These are phyloP conservation scores for Tenebrio molitor DNA, from an alignment of 1,140 invertebrate species.

Conservation along the genomic window DNA sequence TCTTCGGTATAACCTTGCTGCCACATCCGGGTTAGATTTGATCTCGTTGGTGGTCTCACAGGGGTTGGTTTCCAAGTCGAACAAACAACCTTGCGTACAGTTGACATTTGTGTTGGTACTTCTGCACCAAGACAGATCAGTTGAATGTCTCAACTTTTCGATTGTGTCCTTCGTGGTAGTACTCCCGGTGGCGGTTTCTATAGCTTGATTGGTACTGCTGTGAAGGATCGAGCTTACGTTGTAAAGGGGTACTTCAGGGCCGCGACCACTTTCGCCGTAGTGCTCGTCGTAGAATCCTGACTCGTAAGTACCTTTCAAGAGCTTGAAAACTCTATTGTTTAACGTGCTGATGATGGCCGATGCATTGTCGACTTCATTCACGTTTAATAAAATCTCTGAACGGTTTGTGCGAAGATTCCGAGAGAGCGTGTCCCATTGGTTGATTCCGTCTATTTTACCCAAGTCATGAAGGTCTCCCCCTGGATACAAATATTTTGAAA, in stretches of 20 bases:
- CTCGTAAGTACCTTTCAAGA: constrained; percentile 83
- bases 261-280: constrained; percentile 73
- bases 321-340: no score
- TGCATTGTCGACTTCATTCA: constrained; percentile 83
- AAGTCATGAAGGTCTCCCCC: constrained; percentile 67
- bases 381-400: constrained; percentile 84
- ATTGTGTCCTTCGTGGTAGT: not conserved
- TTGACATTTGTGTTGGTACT: not conserved
- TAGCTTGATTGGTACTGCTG: constrained; percentile 69
- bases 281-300: no score
- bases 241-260: constrained; percentile 67
- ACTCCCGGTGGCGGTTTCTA: constrained; percentile 66
- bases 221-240: constrained; percentile 67
- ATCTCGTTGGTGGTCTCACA: constrained; percentile 87
- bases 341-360: constrained; percentile 78
- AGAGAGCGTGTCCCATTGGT: constrained; percentile 78
- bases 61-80: constrained; percentile 84
- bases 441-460: constrained; percentile 77
- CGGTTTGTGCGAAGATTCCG: constrained; percentile 70
- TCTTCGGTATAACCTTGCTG: constrained; percentile 56
- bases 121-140: constrained; percentile 39
- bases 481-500: no score
- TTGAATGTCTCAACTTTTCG: constrained; percentile 62
- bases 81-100: constrained; percentile 73
- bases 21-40: constrained; percentile 63